Base-by-base conservation (phyloP, 2,797 vertebrate genomes). In the Acanthurus leucopareius region DNA sequence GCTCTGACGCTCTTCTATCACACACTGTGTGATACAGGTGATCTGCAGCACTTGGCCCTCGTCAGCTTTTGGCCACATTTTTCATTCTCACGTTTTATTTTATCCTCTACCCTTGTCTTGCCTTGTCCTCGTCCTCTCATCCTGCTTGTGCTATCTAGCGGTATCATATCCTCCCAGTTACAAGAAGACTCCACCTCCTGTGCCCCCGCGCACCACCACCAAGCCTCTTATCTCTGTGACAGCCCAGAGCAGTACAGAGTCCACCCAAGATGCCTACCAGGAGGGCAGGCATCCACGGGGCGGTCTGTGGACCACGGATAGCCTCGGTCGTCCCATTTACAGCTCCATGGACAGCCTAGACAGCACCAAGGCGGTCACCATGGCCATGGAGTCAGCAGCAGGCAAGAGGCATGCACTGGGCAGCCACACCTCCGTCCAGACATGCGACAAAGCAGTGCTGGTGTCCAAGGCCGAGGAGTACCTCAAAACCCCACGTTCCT, bases 191-290 rank as follows among this genome's bases (percentile, higher is more conserved):
- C 97, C 98, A 0, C 98, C 98, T 2, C 98, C 98, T 0, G 98
- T 99, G 75, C 98, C 97, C 61, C 98, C 98, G 7, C 97, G 98
- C 74, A 96, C 97, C 89, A 97, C 97, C 90, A 98, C 97, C 89
- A 99, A 99, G 94, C 98, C 98, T 5, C 95, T 99, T 92, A 99
- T 99, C 95, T 99, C 98, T 0, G 97, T 99, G 85, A 99, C 98
- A 7, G 97, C 98, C 14, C 98, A 99, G 96, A 99, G 98, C 97
- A 99, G 98, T 91, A 99, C 98, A 10, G 98, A 99, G 87, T 99
- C 98, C 85, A 99, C 96, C 10, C 98, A 99, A 94, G 98, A 99
- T 2, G 97, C 97, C 38, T 98, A 99, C 86, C 97, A 97, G 1
- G 98, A 99, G 73, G 95, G 96, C 92, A 96, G 97, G 53, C 94